phyloP scores from a whole-genome alignment of 2,113 vertebrate genomes.

The Colaptes auratus region DNA sequence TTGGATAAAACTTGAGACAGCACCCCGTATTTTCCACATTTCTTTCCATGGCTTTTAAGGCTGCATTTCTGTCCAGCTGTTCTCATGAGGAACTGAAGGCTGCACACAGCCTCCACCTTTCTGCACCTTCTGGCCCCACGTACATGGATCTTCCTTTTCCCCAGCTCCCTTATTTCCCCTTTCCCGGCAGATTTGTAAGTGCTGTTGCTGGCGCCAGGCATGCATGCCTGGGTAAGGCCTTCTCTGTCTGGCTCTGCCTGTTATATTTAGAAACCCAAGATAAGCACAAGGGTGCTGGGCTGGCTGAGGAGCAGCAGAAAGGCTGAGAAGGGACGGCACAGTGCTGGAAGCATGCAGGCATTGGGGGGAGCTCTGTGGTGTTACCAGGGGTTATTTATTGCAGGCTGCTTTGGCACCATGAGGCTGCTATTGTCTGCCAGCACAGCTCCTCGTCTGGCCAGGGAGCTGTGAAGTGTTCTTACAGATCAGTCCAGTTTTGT shows the following conservation, averaged over 20 bases:
- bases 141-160: not conserved
- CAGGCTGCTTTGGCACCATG: not conserved
- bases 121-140: fast-evolving
- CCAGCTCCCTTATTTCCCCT: not conserved
- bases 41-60: not conserved
- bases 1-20: not conserved
- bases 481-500: not conserved
- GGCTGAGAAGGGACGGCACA: not conserved
- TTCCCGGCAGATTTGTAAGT: not conserved
- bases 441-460: not conserved
- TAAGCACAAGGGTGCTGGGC: not conserved
- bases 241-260: not conserved
- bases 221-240: not conserved
- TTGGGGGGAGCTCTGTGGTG: not conserved
- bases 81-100: not conserved
- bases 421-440: not conserved
- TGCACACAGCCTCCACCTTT: fast-evolving
- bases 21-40: not conserved
- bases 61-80: fast-evolving
- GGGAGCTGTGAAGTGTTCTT: not conserved
- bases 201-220: not conserved
- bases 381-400: not conserved
- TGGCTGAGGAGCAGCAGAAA: not conserved
- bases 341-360: not conserved
- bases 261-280: slow-evolving; percentile 61